Percentiles rank a stretch among this genome's conserved stretches.
Conservation (phyloP, 2,888 invertebrate species). For the Spilarctia lutea region DNA sequence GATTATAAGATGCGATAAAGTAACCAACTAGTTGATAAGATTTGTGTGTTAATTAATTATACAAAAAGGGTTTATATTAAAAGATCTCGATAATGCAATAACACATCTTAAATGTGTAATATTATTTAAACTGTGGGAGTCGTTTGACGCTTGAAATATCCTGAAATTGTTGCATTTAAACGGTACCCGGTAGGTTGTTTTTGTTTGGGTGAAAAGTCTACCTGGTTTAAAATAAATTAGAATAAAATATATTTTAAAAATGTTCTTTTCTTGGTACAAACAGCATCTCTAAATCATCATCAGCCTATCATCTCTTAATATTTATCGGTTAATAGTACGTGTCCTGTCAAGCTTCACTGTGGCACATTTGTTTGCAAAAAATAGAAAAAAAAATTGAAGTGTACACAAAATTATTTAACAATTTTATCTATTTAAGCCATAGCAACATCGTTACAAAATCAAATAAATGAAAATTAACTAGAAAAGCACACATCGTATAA, state of each 20-base stretch:
- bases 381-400: too few relatives aligned
- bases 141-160: not conserved
- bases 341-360: too few relatives aligned
- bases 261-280: not conserved
- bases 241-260: not conserved
- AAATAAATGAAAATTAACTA: too few relatives aligned
- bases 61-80: not conserved
- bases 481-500: too few relatives aligned
- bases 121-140: not conserved
- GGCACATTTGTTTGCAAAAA: too few relatives aligned
- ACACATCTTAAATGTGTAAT: not conserved
- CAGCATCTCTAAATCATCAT: too few relatives aligned
- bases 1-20: constrained; percentile 62
- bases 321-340: not conserved
- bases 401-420: too few relatives aligned
- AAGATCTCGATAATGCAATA: constrained; percentile 16
- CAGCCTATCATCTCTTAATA: not conserved
- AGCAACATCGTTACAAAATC: too few relatives aligned
- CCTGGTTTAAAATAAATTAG: not conserved
- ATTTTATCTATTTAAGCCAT: too few relatives aligned
- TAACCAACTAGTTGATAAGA: constrained; percentile 64
- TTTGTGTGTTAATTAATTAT: constrained; percentile 6
- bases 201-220: not conserved
- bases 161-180: not conserved
- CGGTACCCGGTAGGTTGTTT: not conserved